Percentiles rank a stretch among this genome's conserved stretches.
These are phyloP conservation scores for Rotaria magnacalcarata DNA, from an alignment of 2,888 invertebrate species.

Conservation along the genomic window DNA sequence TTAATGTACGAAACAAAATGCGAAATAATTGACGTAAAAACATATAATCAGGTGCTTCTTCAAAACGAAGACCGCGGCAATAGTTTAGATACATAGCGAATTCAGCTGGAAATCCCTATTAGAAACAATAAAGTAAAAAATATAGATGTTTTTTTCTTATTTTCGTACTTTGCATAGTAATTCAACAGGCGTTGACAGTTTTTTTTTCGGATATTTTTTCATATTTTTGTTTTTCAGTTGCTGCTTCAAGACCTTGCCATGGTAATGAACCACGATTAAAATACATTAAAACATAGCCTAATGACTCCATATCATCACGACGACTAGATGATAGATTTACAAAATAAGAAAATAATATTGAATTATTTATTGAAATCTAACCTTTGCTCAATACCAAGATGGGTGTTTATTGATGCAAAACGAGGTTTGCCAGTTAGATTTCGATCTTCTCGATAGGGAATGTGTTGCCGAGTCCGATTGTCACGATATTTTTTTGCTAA, in stretches of 20 bases:
- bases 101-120: constrained; percentile 90
- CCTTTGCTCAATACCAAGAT: constrained; percentile 74
- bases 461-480: constrained; percentile 70
- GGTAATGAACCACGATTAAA: constrained; percentile 85
- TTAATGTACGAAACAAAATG: constrained; percentile 95
- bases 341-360: constrained; percentile 69
- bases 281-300: constrained; percentile 99
- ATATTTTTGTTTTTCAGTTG: too few relatives aligned
- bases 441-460: constrained; percentile 84
- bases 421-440: constrained; percentile 94
- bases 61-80: constrained; percentile 92
- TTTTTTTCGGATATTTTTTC: constrained; percentile 69
- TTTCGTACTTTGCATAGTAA: constrained; percentile 79
- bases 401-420: constrained; percentile 98
- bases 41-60: constrained; percentile 98
- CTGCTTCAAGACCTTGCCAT: constrained; percentile 66
- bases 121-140: not conserved
- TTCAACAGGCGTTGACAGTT: constrained; percentile 98
- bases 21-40: constrained; percentile 96
- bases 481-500: constrained; percentile 98
- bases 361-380: not conserved
- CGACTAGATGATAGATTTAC: constrained; percentile 65
- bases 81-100: constrained; percentile 99
- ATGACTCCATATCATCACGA: constrained; percentile 96
- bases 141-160: not conserved